Evolutionary conservation across 2,113 vertebrate genomes (phyloP).

Genomic region (Gavialis gangeticus): DNA sequence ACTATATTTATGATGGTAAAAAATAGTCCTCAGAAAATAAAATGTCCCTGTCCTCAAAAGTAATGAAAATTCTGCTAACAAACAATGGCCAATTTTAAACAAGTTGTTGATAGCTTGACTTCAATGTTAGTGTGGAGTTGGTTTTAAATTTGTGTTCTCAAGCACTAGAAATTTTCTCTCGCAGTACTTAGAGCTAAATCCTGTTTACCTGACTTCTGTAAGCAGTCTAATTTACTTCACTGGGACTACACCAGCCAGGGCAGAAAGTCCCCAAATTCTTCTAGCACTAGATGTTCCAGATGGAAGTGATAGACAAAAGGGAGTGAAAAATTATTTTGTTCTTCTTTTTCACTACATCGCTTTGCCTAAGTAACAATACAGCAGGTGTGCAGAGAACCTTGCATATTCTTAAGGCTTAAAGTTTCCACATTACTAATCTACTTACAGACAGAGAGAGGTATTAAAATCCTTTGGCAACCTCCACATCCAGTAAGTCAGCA

Average conservation of each 20-base stretch:
- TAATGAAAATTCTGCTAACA: background rate
- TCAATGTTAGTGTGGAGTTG: rapidly evolving
- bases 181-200: background rate
- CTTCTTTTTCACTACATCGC: background rate
- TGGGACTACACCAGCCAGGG: background rate
- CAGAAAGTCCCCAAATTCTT: background rate
- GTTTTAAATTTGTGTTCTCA: background rate
- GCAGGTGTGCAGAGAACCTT: background rate
- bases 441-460: background rate
- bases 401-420: background rate
- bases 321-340: background rate
- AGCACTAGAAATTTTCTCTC: background rate
- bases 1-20: background rate
- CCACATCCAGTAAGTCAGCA: background rate
- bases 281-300: background rate
- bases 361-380: background rate
- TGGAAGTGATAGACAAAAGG: background rate
- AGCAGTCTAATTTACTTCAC: background rate
- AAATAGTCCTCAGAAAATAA: background rate
- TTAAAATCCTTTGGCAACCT: constrained; percentile 40
- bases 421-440: background rate
- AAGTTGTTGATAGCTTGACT: background rate
- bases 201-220: background rate
- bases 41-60: background rate
- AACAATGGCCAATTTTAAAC: background rate